phyloP scores from a whole-genome alignment of 2,797 vertebrate species.

The Lacerta bilineata region DNA sequence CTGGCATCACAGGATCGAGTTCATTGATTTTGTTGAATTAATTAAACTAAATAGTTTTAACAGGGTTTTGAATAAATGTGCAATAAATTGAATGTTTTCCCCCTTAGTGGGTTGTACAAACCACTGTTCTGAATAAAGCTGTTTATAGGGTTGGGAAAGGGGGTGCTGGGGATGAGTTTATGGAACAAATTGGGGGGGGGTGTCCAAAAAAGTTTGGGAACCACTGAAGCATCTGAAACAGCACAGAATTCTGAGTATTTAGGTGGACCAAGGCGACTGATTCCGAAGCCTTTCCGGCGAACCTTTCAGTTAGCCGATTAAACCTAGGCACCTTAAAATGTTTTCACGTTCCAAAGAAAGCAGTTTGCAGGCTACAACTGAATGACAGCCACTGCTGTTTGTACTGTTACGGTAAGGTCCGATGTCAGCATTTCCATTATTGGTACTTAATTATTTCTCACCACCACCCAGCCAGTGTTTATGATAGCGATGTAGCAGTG shows the following conservation, averaged over 20 bases:
- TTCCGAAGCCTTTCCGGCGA: neutral
- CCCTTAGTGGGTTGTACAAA: too few species aligned
- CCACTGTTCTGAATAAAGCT: too few species aligned
- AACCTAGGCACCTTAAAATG: neutral
- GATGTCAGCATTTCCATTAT: conserved; percentile 3
- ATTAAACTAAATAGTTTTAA: too few species aligned
- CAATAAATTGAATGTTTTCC: too few species aligned
- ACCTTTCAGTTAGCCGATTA: neutral
- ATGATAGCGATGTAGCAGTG: neutral
- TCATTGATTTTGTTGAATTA: too few species aligned
- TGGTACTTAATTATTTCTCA: conserved; percentile 1
- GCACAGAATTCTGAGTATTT: neutral
- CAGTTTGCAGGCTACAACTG: neutral
- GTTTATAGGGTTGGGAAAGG: too few species aligned
- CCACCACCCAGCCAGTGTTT: conserved; percentile 7
- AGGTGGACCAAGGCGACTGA: too few species aligned
- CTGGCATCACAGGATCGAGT: too few species aligned
- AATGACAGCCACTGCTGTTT: neutral
- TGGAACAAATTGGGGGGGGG: too few species aligned
- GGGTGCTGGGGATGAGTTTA: too few species aligned
- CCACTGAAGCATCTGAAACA: neutral
- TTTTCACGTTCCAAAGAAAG: conserved; percentile 4
- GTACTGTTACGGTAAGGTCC: neutral
- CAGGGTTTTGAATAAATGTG: too few species aligned
- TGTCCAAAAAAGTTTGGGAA: too few species aligned